These are phyloP conservation scores for Enteromius argenteus DNA, from an alignment of 2,797 vertebrate species.

Conservation along the genomic window DNA sequence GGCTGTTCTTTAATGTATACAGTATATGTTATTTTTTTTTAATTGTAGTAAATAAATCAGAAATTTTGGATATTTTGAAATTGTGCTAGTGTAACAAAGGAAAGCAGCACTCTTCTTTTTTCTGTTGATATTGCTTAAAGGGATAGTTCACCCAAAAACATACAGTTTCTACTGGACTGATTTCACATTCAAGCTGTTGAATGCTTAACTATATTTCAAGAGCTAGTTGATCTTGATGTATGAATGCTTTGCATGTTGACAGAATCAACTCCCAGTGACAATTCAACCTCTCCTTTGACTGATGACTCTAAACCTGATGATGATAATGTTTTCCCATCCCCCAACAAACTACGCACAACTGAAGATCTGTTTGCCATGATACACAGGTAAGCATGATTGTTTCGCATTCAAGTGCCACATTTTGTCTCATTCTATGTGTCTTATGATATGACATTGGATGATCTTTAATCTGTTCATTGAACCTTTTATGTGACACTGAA, in stretches of 20 bases:
- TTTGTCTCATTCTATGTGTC: neutral
- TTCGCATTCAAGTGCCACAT: neutral
- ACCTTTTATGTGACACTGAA: neutral
- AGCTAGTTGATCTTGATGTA: neutral
- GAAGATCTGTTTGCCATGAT: slow-evolving; percentile 99
- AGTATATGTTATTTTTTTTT: no score
- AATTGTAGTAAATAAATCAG: no score
- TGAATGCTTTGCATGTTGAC: slow-evolving; percentile 42
- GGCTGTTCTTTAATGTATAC: neutral
- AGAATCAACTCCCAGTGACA: slow-evolving; percentile 95
- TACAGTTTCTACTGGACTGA: neutral
- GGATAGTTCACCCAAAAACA: neutral
- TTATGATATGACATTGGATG: neutral
- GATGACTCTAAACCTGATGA: slow-evolving; percentile 91
- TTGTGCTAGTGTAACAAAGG: neutral
- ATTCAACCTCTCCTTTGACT: slow-evolving; percentile 90
- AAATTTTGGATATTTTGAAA: neutral
- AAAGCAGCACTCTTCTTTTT: neutral
- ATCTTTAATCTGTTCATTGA: neutral
- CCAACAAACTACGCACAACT: slow-evolving; percentile 95
- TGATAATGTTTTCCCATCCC: slow-evolving; percentile 90
- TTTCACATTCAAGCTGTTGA: neutral
- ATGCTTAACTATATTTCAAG: neutral
- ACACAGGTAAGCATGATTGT: slow-evolving; percentile 86
- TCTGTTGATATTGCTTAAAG: neutral